These are phyloP conservation scores for Plagiodera versicolora DNA, from an alignment of 2,888 invertebrate genomes.

Conservation along the genomic window DNA sequence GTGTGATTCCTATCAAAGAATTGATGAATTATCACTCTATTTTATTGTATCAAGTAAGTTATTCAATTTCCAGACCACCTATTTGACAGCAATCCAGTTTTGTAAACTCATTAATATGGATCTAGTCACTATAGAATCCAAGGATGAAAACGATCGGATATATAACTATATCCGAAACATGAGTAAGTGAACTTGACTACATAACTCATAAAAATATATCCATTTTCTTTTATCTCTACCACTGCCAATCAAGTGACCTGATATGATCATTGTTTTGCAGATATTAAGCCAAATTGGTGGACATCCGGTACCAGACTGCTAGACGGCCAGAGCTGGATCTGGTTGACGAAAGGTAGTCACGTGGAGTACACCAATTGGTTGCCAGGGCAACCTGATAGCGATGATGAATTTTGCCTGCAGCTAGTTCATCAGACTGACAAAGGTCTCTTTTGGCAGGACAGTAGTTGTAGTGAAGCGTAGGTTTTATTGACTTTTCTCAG, in stretches of 20 bases:
- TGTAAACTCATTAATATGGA: conserved; percentile 22
- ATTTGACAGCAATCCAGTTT: conserved; percentile 18
- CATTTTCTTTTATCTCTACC: no score
- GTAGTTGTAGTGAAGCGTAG: background rate
- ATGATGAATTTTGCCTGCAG: conserved; percentile 7
- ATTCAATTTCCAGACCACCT: conserved; percentile 13
- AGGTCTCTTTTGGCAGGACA: conserved; percentile 12
- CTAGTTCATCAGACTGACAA: conserved; percentile 7
- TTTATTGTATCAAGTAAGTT: no score
- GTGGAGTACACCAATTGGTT: conserved; percentile 16
- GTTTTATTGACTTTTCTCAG: no score
- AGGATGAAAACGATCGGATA: conserved; percentile 20
- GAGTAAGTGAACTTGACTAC: no score
- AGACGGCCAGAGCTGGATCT: conserved; percentile 16
- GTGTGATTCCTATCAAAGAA: background rate
- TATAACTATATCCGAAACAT: conserved; percentile 24
- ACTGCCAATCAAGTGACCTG: background rate
- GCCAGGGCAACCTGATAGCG: conserved; percentile 4
- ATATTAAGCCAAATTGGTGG: conserved; percentile 9
- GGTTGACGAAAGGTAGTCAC: conserved; percentile 11
- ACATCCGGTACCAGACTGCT: conserved; percentile 11
- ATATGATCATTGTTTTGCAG: background rate
- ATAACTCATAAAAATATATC: no score
- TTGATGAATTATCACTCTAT: no score
- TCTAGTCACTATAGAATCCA: conserved; percentile 13